These are phyloP conservation scores for Leptoclinus maculatus DNA, from an alignment of 2,797 vertebrate species.

Conservation along the genomic window DNA sequence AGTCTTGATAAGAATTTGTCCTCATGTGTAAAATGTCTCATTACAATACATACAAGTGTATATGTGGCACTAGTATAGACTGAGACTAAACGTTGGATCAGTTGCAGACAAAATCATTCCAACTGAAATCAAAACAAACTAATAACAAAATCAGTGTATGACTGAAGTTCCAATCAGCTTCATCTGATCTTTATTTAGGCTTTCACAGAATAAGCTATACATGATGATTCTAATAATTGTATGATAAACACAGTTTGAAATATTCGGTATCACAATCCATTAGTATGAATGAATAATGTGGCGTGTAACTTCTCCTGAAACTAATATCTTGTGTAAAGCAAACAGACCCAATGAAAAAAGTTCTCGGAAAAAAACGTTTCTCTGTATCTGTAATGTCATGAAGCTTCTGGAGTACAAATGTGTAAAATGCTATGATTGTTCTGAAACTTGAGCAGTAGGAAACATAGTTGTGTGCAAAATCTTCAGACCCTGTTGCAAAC, in stretches of 20 bases:
- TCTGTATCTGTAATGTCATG: conserved; percentile 36
- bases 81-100: not conserved
- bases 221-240: conserved; percentile 76
- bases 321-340: conserved; percentile 68
- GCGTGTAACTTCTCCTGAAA: conserved; percentile 70
- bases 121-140: conserved; percentile 40
- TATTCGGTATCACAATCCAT: conserved; percentile 77
- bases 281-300: conserved; percentile 76
- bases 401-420: conserved; percentile 63
- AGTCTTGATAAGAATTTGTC: not conserved
- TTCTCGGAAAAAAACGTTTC: not conserved
- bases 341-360: conserved; percentile 61
- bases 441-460: conserved; percentile 69
- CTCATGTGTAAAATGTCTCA: not conserved
- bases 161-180: conserved; percentile 56
- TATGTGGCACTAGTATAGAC: not conserved
- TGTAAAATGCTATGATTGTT: conserved; percentile 66
- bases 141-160: conserved; percentile 40
- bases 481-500: conserved; percentile 78
- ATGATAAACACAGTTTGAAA: conserved; percentile 78
- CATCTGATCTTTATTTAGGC: conserved; percentile 79
- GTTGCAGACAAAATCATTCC: not conserved
- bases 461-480: conserved; percentile 78
- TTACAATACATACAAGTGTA: not conserved
- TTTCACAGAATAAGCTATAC: conserved; percentile 81